phyloP scores from a whole-genome alignment of 2,797 vertebrate species.

The Eulemur albifrons region DNA sequence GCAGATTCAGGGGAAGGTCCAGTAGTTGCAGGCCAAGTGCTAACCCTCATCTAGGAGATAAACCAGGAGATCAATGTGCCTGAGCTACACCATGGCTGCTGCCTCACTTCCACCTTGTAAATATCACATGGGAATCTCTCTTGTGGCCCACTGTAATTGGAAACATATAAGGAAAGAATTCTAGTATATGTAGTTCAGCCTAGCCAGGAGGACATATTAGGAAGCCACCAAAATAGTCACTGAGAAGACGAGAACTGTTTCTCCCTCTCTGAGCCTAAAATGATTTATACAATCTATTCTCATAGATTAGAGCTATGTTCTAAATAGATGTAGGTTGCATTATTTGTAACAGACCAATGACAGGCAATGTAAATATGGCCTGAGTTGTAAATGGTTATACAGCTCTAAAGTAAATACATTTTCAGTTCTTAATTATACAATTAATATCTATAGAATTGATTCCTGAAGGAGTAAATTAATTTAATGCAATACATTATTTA shows the following conservation, averaged over 20 bases:
- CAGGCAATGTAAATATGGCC: constrained; percentile 41
- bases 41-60: not conserved
- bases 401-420: constrained; percentile 21
- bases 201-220: not conserved
- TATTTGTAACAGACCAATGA: constrained; percentile 5
- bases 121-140: not conserved
- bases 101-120: not conserved
- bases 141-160: not conserved
- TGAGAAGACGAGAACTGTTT: constrained; percentile 10
- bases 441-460: constrained; percentile 55
- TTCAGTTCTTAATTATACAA: constrained; percentile 29
- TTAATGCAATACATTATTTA: constrained; percentile 50
- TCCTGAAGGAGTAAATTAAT: constrained; percentile 50
- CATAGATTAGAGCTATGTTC: not conserved
- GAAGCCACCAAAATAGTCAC: not conserved
- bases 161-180: not conserved
- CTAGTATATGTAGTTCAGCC: not conserved
- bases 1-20: not conserved
- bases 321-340: not conserved
- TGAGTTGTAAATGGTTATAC: not conserved
- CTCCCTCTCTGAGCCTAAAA: not conserved
- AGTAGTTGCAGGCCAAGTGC: not conserved
- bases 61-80: not conserved
- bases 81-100: not conserved
- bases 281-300: constrained; percentile 9